Evolutionary conservation across 2,113 vertebrate species (phyloP).

Genomic region (Cryptotis parvus): DNA sequence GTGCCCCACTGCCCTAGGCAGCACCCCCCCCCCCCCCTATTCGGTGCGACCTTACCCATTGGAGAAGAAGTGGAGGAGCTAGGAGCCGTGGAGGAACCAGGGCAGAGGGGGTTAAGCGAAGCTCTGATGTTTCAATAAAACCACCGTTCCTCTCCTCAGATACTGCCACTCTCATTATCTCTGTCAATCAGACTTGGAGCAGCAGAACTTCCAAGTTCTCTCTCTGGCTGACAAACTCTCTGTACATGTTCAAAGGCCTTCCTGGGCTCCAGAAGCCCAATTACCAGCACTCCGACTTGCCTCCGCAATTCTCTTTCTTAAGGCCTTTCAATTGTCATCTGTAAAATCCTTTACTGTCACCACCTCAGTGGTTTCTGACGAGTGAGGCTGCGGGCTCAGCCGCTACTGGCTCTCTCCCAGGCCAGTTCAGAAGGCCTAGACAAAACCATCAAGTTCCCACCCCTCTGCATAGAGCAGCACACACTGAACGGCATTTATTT

Average conservation of each 20-base stretch:
- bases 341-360: conserved; percentile 62
- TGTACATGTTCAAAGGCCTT: conserved; percentile 90
- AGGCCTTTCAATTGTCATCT: conserved; percentile 86
- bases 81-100: conserved; percentile 54
- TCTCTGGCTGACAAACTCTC: conserved; percentile 86
- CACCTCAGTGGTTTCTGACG: conserved; percentile 67
- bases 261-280: conserved; percentile 88
- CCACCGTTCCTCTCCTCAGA: conserved; percentile 83
- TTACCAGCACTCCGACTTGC: conserved; percentile 88
- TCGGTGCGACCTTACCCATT: conserved; percentile 7
- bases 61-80: conserved; percentile 68
- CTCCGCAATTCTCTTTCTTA: conserved; percentile 85
- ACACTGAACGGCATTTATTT: background rate
- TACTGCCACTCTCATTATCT: conserved; percentile 89
- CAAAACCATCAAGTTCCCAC: background rate
- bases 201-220: conserved; percentile 86
- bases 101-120: conserved; percentile 87
- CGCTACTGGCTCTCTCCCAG: background rate
- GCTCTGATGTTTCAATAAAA: conserved; percentile 85
- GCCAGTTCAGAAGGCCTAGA: conserved; percentile 21
- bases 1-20: background rate
- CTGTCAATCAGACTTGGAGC: conserved; percentile 82
- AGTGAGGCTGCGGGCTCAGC: background rate
- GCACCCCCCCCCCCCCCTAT: background rate
- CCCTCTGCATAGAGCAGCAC: background rate